Conservation (phyloP, 1,140 invertebrate genomes). For the Drosophila sechellia region DNA sequence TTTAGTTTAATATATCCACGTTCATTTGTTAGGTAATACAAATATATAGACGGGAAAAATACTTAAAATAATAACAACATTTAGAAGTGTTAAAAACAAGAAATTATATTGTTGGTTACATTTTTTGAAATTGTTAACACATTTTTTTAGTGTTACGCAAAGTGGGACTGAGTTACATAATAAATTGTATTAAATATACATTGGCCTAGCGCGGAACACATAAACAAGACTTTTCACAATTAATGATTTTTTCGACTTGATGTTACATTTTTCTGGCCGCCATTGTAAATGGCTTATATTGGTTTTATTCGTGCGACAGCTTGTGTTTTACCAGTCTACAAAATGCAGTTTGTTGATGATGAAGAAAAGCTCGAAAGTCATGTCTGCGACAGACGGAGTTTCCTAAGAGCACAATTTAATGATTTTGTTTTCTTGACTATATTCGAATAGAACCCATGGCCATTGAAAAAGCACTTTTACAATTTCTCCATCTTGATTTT, state of each 20-base stretch:
- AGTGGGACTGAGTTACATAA: too few species aligned
- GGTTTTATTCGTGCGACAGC: conserved; percentile 2
- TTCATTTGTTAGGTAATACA: conserved; percentile 28
- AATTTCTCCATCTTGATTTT: background rate
- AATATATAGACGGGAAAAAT: conserved; percentile 2
- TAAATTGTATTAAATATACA: too few species aligned
- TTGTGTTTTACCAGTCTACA: conserved; percentile 9
- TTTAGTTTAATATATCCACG: conserved; percentile 53
- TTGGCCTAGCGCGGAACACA: too few species aligned
- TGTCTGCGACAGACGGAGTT: background rate
- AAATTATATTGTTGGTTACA: background rate
- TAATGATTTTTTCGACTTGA: background rate
- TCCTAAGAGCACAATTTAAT: conserved; percentile 6
- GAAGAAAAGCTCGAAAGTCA: conserved; percentile 8
- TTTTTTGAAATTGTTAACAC: background rate
- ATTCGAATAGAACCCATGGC: background rate
- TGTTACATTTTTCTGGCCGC: background rate
- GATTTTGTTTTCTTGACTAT: conserved; percentile 6
- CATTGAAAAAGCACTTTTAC: conserved; percentile 10
- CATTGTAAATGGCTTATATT: conserved; percentile 4
- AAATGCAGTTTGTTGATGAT: background rate
- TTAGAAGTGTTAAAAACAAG: background rate
- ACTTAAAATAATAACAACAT: background rate
- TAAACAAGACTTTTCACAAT: too few species aligned
- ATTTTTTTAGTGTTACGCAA: too few species aligned